A percentile compares a stretch with the other conserved stretches of the same genome.
These are phyloP conservation scores for Drosophila varians DNA, from an alignment of 1,140 invertebrate species.

Conservation along the genomic window DNA sequence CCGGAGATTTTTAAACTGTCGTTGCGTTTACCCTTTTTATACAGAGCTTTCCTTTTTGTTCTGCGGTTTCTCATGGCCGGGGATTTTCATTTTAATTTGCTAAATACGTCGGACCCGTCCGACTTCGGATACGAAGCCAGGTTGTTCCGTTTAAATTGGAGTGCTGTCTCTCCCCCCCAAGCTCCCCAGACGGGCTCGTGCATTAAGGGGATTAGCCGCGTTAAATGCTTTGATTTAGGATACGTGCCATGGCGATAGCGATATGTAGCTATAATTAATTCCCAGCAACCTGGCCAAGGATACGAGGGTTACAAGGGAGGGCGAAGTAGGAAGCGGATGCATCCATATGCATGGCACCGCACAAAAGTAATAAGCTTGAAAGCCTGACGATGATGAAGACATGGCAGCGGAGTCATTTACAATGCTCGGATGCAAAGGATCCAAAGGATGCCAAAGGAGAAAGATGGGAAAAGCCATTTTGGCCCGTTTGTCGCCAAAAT, in stretches of 20 bases:
- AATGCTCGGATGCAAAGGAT: conserved; percentile 27
- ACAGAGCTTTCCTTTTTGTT: conserved; percentile 7
- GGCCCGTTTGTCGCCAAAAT: conserved; percentile 56
- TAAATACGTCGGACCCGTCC: conserved; percentile 52
- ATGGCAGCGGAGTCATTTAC: conserved; percentile 60
- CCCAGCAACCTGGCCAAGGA: conserved; percentile 39
- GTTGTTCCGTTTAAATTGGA: conserved; percentile 12
- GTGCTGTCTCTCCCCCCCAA: no score
- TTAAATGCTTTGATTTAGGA: conserved; percentile 80
- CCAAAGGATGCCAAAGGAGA: conserved; percentile 15
- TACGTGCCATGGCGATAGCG: conserved; percentile 60
- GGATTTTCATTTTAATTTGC: conserved; percentile 75
- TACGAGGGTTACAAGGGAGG: not conserved
- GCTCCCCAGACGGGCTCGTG: conserved; percentile 28
- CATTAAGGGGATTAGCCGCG: conserved; percentile 73
- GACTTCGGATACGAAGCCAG: no score
- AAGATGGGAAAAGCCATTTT: conserved; percentile 50
- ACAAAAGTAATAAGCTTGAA: conserved; percentile 76
- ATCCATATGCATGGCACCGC: conserved; percentile 25
- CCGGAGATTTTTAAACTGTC: conserved; percentile 48
- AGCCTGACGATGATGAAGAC: conserved; percentile 62
- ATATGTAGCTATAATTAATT: conserved; percentile 76
- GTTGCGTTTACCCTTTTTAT: conserved; percentile 7
- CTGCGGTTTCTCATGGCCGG: conserved; percentile 41
- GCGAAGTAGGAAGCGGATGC: conserved; percentile 1